Percentiles rank a stretch among this genome's conserved stretches.
Evolutionary conservation across 2,797 vertebrate species (phyloP).

Genomic region (Gorsachius magnificus): DNA sequence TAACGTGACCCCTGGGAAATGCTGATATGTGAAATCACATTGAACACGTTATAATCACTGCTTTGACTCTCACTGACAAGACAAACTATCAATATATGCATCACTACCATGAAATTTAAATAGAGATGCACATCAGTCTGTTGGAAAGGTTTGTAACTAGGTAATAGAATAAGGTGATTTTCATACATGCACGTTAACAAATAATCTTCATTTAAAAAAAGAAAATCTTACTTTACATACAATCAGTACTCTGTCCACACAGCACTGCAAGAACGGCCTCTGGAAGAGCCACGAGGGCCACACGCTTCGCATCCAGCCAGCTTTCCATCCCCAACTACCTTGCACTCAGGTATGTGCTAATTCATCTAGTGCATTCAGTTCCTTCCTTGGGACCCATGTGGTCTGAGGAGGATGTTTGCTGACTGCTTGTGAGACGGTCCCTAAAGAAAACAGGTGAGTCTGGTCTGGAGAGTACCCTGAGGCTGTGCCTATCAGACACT

Average conservation of each 20-base stretch:
- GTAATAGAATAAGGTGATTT: background rate
- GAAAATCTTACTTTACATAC: background rate
- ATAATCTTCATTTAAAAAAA: too few species aligned
- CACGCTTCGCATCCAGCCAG: background rate
- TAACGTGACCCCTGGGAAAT: background rate
- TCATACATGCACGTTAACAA: background rate
- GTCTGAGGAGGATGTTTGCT: background rate
- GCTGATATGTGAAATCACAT: background rate
- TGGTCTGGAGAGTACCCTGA: background rate
- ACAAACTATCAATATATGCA: background rate
- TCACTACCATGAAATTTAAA: background rate
- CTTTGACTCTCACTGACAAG: background rate
- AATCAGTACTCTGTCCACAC: background rate
- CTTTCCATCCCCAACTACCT: background rate
- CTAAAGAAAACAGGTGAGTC: background rate
- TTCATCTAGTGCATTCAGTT: accelerated
- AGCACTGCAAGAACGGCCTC: background rate
- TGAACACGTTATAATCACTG: background rate
- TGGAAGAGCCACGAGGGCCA: background rate
- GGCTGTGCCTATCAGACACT: background rate
- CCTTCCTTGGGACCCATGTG: background rate
- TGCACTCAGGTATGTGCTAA: background rate
- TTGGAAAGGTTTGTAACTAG: background rate
- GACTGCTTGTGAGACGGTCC: background rate
- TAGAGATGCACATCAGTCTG: background rate